Percentiles rank a stretch among this genome's conserved stretches.
These are phyloP conservation scores for Tapirus indicus DNA, from an alignment of 2,797 vertebrate species.

Conservation along the genomic window DNA sequence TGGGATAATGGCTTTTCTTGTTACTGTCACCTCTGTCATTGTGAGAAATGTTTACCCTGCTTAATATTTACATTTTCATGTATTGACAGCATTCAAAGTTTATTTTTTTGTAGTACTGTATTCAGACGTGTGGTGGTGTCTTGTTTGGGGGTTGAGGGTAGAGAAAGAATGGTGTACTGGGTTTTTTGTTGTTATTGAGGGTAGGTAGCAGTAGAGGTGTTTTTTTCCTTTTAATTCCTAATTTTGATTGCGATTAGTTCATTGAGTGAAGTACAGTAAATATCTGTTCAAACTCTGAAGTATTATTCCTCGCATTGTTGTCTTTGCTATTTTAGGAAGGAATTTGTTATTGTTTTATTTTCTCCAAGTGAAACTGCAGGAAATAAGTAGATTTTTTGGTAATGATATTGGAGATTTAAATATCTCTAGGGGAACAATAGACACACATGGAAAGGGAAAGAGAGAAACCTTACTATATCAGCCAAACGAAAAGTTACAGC, in stretches of 20 bases:
- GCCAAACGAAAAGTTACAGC: not conserved
- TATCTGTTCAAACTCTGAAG: slow-evolving; percentile 66
- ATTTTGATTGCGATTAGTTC: slow-evolving; percentile 66
- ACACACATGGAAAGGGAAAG: slow-evolving; percentile 4
- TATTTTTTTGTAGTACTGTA: not conserved
- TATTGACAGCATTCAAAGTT: not conserved
- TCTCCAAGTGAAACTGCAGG: slow-evolving; percentile 58
- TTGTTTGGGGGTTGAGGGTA: not conserved
- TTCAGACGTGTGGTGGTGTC: not conserved
- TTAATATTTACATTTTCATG: not conserved
- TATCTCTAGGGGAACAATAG: slow-evolving; percentile 38
- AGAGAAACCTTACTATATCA: not conserved
- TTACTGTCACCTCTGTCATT: not conserved
- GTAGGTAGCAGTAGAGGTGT: not conserved
- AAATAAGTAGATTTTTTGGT: slow-evolving; percentile 66
- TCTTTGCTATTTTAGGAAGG: slow-evolving; percentile 76
- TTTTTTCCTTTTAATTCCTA: slow-evolving; percentile 57
- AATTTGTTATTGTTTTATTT: slow-evolving; percentile 29
- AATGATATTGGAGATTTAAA: slow-evolving; percentile 57
- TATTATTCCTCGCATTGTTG: slow-evolving; percentile 72
- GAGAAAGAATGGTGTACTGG: not conserved
- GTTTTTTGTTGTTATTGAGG: slow-evolving; percentile 31
- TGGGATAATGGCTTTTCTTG: slow-evolving; percentile 21
- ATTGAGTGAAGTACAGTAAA: slow-evolving; percentile 67
- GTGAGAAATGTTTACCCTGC: not conserved